Conservation (phyloP, 2,888 invertebrate genomes). For the Gymnosoma rotundatum region DNA sequence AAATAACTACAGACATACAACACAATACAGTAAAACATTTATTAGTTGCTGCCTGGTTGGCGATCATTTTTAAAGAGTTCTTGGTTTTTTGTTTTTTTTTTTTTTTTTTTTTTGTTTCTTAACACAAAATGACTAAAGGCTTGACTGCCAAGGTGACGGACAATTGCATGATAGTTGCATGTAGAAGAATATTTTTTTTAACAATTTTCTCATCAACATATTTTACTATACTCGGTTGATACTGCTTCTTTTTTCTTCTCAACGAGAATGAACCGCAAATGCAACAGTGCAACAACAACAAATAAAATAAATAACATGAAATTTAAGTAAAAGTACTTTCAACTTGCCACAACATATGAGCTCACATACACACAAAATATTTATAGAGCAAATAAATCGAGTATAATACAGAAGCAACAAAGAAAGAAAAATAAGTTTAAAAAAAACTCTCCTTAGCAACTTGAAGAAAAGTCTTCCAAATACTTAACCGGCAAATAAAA, state of each 20-base stretch:
- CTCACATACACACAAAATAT: background rate
- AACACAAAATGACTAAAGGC: slow-evolving; percentile 9
- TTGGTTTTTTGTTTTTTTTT: background rate
- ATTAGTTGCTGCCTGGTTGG: slow-evolving; percentile 50
- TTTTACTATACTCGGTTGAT: slow-evolving; percentile 37
- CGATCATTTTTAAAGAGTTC: slow-evolving; percentile 42
- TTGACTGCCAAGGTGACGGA: slow-evolving; percentile 34
- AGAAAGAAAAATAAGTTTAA: slow-evolving; percentile 6
- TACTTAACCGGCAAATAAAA: background rate
- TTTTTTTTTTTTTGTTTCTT: too few relatives aligned
- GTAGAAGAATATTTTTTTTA: slow-evolving; percentile 35
- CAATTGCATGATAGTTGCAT: slow-evolving; percentile 55
- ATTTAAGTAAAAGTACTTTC: slow-evolving; percentile 69
- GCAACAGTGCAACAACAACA: slow-evolving; percentile 2
- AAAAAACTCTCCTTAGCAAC: slow-evolving; percentile 62
- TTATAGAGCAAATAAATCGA: slow-evolving; percentile 4
- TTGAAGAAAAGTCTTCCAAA: slow-evolving; percentile 31
- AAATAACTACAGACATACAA: slow-evolving; percentile 12
- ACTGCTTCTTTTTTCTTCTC: slow-evolving; percentile 26
- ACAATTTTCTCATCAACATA: slow-evolving; percentile 63
- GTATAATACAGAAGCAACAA: slow-evolving; percentile 24
- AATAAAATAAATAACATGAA: slow-evolving; percentile 54
- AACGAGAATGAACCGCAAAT: slow-evolving; percentile 65
- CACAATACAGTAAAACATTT: slow-evolving; percentile 28
- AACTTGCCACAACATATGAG: slow-evolving; percentile 57